Evolutionary conservation across 2,113 vertebrate species (phyloP), one percentile per base, ranked within the genome.

Genomic region (Daubentonia madagascariensis): DNA sequence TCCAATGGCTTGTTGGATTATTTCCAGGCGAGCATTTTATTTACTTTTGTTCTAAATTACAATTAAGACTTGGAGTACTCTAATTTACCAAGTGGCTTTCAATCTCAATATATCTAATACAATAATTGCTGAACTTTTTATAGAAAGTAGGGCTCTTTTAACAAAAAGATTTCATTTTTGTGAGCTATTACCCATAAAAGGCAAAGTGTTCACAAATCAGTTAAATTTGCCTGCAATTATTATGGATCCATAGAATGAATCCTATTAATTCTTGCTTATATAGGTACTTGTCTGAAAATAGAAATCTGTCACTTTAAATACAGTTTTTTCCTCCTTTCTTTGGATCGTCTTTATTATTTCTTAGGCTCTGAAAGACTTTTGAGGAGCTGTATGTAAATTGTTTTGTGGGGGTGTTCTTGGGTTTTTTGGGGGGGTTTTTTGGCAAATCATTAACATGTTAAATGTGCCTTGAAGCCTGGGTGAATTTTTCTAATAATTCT

Each of bases 31-130:
- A 98, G 43, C 45, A 45, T 40, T 92, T 52, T 87, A 80, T 96
- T 94, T 85, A 20, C 50, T 87, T 94, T 92, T 91, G 57, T 92
- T 95, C 94, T 89, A 94, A 97, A 94, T 97, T 95, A 85, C 30
- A 85, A 1, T 76, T 83, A 75, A 96, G 43, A 72, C 35, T 63
- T 93, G 70, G 68, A 94, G 45, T 59, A 87, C 48, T 89, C 59
- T 91, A 92, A 78, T 93, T 86, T 40, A 92, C 50, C 61, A 95
- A 93, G 30, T 73, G 52, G 73, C 37, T 75, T 91, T 92, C 25
- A 22, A 73, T 68, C 65, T 95, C 61, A 89, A 25, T 80, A n/a
- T 45, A 57, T 14, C 81, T 91, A 85, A 89, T 67, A 75, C 0
- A 91, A 40, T 91, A 93, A 87, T 37, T 87, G 68, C 78, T 84